phyloP scores from a whole-genome alignment of 2,888 invertebrate species.

The Coelopa pilipes region DNA sequence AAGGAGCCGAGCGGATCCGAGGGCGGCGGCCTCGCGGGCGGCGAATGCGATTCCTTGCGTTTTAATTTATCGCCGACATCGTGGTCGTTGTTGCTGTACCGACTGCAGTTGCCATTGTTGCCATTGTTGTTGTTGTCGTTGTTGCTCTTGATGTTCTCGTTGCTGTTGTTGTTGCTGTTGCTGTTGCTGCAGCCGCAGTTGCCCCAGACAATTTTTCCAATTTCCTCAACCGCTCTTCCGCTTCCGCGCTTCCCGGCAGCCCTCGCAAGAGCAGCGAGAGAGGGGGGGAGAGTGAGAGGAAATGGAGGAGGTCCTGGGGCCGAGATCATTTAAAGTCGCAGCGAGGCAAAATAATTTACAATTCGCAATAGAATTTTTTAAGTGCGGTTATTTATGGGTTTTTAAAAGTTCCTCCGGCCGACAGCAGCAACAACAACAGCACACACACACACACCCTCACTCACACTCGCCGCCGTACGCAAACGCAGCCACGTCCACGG shows the following conservation, averaged over 20 bases:
- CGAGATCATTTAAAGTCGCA: slow-evolving; percentile 20
- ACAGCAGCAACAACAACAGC: neutral
- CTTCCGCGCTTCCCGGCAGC: neutral
- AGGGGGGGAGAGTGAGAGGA: no score
- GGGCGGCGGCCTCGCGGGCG: no score
- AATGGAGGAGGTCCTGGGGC: no score
- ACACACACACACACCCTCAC: neutral
- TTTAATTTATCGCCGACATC: slow-evolving; percentile 23
- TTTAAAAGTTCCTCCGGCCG: slow-evolving; percentile 35
- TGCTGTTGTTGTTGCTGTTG: no score
- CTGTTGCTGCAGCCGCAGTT: no score
- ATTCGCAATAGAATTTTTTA: slow-evolving; percentile 34
- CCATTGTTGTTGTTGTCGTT: no score
- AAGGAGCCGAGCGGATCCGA: no score
- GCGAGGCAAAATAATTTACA: slow-evolving; percentile 30
- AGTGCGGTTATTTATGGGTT: slow-evolving; percentile 42
- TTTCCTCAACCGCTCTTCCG: slow-evolving; percentile 8
- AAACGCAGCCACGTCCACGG: neutral
- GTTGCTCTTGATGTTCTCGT: no score
- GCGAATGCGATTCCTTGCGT: slow-evolving; percentile 16
- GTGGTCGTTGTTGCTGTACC: no score
- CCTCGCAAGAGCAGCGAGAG: no score
- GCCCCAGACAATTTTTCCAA: neutral
- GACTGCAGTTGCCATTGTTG: no score
- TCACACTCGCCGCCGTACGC: no score